Percentiles rank a stretch among this genome's conserved stretches.
These are phyloP conservation scores for Carettochelys insculpta DNA, from an alignment of 2,113 vertebrate genomes.

Conservation along the genomic window DNA sequence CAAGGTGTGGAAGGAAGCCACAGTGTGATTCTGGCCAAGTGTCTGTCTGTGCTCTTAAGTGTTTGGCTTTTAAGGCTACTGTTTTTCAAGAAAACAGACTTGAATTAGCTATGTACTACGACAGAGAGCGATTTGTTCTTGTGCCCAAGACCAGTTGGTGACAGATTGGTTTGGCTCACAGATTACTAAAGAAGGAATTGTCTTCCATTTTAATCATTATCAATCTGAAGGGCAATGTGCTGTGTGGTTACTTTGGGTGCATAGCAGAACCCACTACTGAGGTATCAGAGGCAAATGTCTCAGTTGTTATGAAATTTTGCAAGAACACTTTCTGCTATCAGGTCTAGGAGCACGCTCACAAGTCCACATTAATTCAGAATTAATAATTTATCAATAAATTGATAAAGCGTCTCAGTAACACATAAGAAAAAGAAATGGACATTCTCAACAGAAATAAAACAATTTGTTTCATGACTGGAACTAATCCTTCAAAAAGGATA, in stretches of 20 bases:
- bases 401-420: constrained; percentile 20
- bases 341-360: neutral
- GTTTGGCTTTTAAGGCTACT: constrained; percentile 83
- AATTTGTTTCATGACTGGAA: neutral
- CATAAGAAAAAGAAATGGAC: constrained; percentile 1
- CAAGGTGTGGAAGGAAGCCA: constrained; percentile 82
- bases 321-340: constrained; percentile 8
- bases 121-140: constrained; percentile 83
- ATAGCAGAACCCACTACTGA: constrained; percentile 43
- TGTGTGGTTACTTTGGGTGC: constrained; percentile 71
- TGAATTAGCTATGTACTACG: constrained; percentile 83
- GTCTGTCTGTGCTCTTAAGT: constrained; percentile 84
- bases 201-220: constrained; percentile 78
- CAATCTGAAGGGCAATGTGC: constrained; percentile 78
- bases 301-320: neutral
- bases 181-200: constrained; percentile 80
- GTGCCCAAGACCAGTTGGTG: constrained; percentile 81
- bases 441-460: constrained; percentile 15
- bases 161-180: constrained; percentile 85
- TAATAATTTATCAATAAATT: constrained; percentile 24
- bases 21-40: constrained; percentile 78
- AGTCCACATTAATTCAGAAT: neutral
- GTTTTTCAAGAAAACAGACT: constrained; percentile 84
- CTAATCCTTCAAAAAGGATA: neutral
- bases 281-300: constrained; percentile 44